Evolutionary conservation across 2,113 vertebrate genomes (phyloP).

Genomic region (Orthonyx spaldingii): DNA sequence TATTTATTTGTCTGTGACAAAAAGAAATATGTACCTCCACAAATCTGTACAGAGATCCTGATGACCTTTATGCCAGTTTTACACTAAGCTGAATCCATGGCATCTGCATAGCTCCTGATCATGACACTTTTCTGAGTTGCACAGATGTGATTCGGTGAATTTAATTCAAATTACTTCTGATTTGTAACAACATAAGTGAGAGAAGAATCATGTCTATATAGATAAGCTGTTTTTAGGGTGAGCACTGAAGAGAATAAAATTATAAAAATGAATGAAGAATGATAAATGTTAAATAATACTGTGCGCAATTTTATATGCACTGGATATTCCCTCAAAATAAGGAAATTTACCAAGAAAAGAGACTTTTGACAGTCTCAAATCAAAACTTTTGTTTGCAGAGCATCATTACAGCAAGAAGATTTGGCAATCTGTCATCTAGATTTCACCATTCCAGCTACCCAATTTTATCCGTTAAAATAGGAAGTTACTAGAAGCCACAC

Average conservation of each 20-base stretch:
- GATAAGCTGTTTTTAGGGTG: neutral
- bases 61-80: neutral
- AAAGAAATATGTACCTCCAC: neutral
- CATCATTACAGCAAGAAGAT: neutral
- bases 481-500: neutral
- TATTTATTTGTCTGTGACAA: neutral
- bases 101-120: neutral
- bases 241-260: neutral
- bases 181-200: neutral
- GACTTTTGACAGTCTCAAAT: neutral
- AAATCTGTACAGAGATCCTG: neutral
- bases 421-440: neutral
- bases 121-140: neutral
- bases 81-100: neutral
- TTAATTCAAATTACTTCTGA: neutral
- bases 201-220: neutral
- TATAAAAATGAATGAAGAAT: neutral
- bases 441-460: conserved; percentile 16
- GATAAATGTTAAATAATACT: neutral
- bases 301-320: neutral
- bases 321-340: neutral
- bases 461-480: neutral
- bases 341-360: neutral
- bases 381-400: neutral
- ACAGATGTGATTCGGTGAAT: neutral